These are phyloP conservation scores for Melinaea menophilus DNA, from an alignment of 2,888 invertebrate genomes.

Conservation along the genomic window DNA sequence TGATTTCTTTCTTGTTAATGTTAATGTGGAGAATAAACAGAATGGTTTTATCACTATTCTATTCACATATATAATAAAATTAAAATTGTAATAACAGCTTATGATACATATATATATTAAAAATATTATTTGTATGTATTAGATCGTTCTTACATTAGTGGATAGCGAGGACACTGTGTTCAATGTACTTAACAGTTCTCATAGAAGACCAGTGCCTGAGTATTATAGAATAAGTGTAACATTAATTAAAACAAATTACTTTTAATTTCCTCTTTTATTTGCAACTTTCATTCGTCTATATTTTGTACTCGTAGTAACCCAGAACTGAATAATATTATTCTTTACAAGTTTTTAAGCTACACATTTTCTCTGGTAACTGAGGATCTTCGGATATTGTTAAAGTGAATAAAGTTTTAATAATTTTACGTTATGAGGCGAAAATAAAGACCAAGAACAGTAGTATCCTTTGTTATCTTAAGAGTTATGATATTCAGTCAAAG, in stretches of 20 bases:
- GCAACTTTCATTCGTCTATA: not conserved
- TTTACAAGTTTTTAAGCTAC: no score
- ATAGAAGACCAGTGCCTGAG: slow-evolving; percentile 23
- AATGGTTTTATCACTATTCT: not conserved
- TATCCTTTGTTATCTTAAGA: no score
- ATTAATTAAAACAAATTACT: slow-evolving; percentile 6
- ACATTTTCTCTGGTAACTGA: no score
- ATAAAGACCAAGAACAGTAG: no score
- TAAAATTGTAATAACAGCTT: no score
- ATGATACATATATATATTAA: not conserved
- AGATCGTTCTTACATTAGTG: not conserved
- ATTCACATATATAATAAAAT: no score
- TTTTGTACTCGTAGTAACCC: not conserved
- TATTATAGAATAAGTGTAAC: slow-evolving; percentile 26
- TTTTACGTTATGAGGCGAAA: no score
- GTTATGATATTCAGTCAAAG: no score
- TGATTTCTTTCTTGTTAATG: not conserved
- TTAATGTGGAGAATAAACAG: not conserved
- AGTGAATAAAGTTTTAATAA: no score
- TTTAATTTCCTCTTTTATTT: not conserved
- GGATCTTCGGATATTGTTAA: no score
- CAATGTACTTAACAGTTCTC: slow-evolving; percentile 23
- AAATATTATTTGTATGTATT: not conserved
- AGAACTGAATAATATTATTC: no score
- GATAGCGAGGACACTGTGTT: slow-evolving; percentile 10